A percentile compares a stretch with the other conserved stretches of the same genome.
Evolutionary conservation across 2,888 invertebrate species (phyloP).

Genomic region (Lochmaea capreae): DNA sequence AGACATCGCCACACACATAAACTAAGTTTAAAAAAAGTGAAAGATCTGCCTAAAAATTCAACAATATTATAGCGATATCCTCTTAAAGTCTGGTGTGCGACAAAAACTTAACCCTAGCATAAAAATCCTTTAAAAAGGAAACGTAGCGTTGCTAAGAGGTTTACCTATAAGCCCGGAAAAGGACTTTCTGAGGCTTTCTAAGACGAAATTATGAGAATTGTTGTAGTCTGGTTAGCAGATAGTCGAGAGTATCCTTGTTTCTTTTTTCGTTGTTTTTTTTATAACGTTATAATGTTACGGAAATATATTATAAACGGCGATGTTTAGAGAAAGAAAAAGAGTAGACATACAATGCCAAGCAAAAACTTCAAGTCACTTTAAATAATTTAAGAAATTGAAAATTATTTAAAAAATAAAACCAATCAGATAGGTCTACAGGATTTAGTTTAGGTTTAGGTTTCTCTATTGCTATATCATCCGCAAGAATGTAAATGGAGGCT

Average conservation of each 20-base stretch:
- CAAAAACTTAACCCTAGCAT: constrained; percentile 7
- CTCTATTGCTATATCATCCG: no score
- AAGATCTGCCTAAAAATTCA: not conserved
- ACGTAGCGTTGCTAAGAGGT: constrained; percentile 26
- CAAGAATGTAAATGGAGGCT: no score
- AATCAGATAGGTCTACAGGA: no score
- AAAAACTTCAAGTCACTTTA: no score
- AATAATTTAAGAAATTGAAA: no score
- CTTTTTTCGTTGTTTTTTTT: not conserved
- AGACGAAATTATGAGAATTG: constrained; percentile 13
- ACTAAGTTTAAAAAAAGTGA: not conserved
- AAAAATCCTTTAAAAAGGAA: constrained; percentile 9
- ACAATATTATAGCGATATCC: constrained; percentile 8
- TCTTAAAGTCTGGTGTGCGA: constrained; percentile 8
- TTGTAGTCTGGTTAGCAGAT: constrained; percentile 8
- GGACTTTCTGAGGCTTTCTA: constrained; percentile 7
- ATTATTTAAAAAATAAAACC: no score
- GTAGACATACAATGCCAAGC: not conserved
- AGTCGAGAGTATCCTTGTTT: not conserved
- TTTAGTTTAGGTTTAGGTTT: no score
- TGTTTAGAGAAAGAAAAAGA: not conserved
- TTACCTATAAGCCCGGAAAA: constrained; percentile 34
- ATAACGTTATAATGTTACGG: not conserved
- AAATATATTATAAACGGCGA: not conserved
- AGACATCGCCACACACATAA: not conserved